Base-by-base conservation (phyloP, 2,888 invertebrate species). In the Mamestra brassicae region DNA sequence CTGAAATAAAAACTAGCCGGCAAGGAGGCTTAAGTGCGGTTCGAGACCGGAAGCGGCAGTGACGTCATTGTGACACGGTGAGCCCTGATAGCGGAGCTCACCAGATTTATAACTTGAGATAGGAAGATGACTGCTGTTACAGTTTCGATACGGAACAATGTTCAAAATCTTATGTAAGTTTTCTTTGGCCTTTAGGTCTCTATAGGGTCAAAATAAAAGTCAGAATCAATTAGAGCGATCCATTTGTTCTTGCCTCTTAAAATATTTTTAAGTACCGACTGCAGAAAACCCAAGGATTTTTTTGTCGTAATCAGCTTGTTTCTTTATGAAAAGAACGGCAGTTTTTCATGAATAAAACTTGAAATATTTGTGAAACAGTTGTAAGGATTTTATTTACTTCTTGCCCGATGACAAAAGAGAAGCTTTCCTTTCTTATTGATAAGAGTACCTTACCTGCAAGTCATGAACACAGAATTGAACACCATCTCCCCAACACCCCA, bases 21-120 rank as follows among this genome's bases (percentile, higher is more conserved):
- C 61, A 66, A 69, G 66, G 67, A 77, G 66, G 81, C 67, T 81
- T 84, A 77, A 83, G 77, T 74, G 65, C 47, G 64, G 74, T 63
- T 61, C 57, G 42, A 64, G 70, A 71, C 54, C 77, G 76, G 66
- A 81, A 83, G 62, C 68, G 61, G 54, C 15, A 66, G 74, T 84
- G 81, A 81, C 76, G 69, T 83, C 87, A 76, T 60, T 69, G 70
- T 73, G 78, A 80, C 57, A 78, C 63, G 73, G 60, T 26, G 71
- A 69, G 68, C 65, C 42, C 70, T 74, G 76, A 79, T 85, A 84
- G 63, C 73, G 64, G 68, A 74, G 80, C 85, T 72, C 63, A 62
- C 17, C 42, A 83, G 84, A 84, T 84, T 84, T 85, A 85, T 85
- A 83, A 83, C 83, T 72, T 2, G 11, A 61, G 84, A 77, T 84